Percentiles rank a stretch among this genome's conserved stretches.
Evolutionary conservation across 2,888 invertebrate genomes (phyloP).

Genomic region (Hemistola chrysoprasaria): DNA sequence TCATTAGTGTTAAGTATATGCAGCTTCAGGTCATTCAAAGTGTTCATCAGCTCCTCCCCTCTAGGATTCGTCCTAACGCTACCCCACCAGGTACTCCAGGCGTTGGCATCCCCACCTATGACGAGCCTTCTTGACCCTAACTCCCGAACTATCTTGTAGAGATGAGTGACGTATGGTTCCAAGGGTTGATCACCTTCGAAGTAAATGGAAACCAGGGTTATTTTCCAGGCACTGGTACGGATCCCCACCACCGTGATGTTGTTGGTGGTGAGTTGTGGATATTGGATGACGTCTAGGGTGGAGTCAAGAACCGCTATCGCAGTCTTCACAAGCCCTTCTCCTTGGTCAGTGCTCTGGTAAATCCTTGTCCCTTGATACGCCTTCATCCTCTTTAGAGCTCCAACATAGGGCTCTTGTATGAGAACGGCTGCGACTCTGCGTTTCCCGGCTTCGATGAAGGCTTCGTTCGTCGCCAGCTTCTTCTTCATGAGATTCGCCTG

Average conservation of each 20-base stretch:
- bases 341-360: not conserved
- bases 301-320: not conserved
- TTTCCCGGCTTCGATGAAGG: too few species aligned
- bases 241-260: conserved; percentile 20
- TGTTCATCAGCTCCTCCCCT: conserved; percentile 17
- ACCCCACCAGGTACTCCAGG: conserved; percentile 29
- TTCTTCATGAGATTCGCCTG: too few species aligned
- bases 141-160: not conserved
- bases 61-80: conserved; percentile 12
- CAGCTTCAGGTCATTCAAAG: not conserved
- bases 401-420: conserved; percentile 1
- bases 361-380: too few species aligned
- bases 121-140: not conserved
- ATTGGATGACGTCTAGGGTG: not conserved
- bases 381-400: not conserved
- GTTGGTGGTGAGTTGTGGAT: not conserved
- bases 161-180: conserved; percentile 13
- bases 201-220: conserved; percentile 22
- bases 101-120: conserved; percentile 24
- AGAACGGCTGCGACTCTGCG: not conserved
- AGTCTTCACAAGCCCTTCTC: not conserved
- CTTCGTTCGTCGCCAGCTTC: not conserved
- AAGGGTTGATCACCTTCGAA: conserved; percentile 18
- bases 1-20: too few species aligned
- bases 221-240: conserved; percentile 16